Percentiles rank a stretch among this genome's conserved stretches.
These are phyloP conservation scores for Periparus ater DNA, from an alignment of 2,797 vertebrate genomes.

Conservation along the genomic window DNA sequence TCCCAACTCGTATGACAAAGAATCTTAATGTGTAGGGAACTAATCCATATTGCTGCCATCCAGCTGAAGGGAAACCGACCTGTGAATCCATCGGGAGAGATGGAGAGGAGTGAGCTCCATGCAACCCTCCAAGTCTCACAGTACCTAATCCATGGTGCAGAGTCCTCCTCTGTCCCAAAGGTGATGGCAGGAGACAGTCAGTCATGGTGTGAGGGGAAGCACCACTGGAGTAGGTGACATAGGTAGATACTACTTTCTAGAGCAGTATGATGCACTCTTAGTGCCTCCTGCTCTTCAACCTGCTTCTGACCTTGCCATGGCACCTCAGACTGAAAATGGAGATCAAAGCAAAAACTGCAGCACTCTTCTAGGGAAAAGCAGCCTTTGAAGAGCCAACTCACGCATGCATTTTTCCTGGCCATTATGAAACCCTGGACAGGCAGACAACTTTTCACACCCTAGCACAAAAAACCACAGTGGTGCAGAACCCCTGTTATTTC, in stretches of 20 bases:
- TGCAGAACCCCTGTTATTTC: not conserved
- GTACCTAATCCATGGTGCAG: not conserved
- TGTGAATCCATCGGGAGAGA: rapidly evolving
- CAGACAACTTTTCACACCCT: not conserved
- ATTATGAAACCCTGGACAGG: not conserved
- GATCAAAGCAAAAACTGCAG: not conserved
- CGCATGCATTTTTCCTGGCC: not conserved
- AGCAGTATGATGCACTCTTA: not conserved
- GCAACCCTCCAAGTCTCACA: not conserved
- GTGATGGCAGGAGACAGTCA: not conserved
- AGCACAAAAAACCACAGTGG: not conserved
- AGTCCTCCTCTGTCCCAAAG: not conserved
- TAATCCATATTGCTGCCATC: not conserved
- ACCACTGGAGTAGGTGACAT: not conserved
- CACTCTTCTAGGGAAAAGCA: not conserved
- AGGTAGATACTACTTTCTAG: not conserved
- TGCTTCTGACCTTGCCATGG: not conserved
- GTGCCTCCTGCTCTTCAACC: not conserved
- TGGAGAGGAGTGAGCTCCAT: not conserved
- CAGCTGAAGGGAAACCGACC: not conserved
- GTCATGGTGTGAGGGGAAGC: not conserved
- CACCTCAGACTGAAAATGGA: not conserved
- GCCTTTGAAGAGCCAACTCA: not conserved
- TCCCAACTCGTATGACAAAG: not conserved
- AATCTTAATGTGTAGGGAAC: not conserved